Evolutionary conservation across 2,797 vertebrate species (phyloP).

Genomic region (Mormyrus proboscirostris): DNA sequence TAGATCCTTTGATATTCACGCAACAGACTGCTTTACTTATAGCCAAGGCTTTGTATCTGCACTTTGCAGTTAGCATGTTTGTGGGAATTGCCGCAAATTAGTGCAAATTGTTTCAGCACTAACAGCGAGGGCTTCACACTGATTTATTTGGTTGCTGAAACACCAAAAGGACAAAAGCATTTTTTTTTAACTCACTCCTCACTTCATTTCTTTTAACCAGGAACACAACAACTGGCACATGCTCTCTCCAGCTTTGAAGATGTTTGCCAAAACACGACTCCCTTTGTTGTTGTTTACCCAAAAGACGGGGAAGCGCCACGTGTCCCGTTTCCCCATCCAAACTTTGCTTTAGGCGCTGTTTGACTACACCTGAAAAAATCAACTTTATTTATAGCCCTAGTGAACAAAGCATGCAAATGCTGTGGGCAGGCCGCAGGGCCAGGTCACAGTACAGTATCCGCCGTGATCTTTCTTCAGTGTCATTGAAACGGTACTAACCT

Average conservation of each 20-base stretch:
- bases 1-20: constrained; percentile 28
- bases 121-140: constrained; percentile 31
- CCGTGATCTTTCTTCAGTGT: constrained; percentile 18
- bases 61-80: constrained; percentile 37
- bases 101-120: constrained; percentile 33
- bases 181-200: constrained; percentile 13
- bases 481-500: background rate
- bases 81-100: constrained; percentile 45
- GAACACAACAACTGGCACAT: constrained; percentile 23
- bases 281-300: constrained; percentile 37
- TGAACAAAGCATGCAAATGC: constrained; percentile 36
- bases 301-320: constrained; percentile 23
- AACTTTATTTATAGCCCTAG: constrained; percentile 34
- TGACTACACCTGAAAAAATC: constrained; percentile 36
- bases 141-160: constrained; percentile 35
- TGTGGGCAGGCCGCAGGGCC: constrained; percentile 31
- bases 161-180: constrained; percentile 29
- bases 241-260: constrained; percentile 30
- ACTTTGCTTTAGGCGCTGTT: constrained; percentile 22
- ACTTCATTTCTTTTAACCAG: constrained; percentile 24
- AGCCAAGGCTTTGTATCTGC: constrained; percentile 15
- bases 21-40: constrained; percentile 28
- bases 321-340: constrained; percentile 24
- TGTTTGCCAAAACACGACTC: constrained; percentile 26
- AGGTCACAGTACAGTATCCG: constrained; percentile 18